Percentiles rank a stretch among this genome's conserved stretches.
These are phyloP conservation scores for Riptortus pedestris DNA, from an alignment of 1,140 invertebrate genomes.

Conservation along the genomic window DNA sequence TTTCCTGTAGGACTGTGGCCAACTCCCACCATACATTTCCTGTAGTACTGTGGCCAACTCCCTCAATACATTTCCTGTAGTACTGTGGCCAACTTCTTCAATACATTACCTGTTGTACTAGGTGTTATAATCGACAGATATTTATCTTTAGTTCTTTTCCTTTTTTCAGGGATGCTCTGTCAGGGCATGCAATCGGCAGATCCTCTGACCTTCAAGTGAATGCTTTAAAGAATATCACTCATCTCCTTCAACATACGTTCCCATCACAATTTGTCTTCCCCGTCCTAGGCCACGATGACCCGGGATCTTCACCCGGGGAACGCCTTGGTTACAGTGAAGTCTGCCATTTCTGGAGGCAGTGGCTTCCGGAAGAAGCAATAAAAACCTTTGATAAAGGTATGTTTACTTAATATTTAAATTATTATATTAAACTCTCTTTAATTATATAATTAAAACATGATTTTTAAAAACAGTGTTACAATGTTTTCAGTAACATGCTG, in stretches of 20 bases:
- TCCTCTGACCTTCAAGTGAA: conserved; percentile 51
- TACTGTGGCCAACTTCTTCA: too few species aligned
- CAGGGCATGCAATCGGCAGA: conserved; percentile 46
- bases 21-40: too few species aligned
- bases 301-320: conserved; percentile 41
- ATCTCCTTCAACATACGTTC: conserved; percentile 62
- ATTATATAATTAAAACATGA: too few species aligned
- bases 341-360: conserved; percentile 63
- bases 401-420: conserved; percentile 30
- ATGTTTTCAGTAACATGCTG: too few species aligned
- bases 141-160: too few species aligned
- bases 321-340: conserved; percentile 43
- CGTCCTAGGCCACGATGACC: conserved; percentile 68
- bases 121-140: too few species aligned
- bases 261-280: conserved; percentile 72
- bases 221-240: conserved; percentile 63
- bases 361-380: conserved; percentile 67
- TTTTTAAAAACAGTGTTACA: too few species aligned
- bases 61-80: too few species aligned
- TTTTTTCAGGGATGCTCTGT: conserved; percentile 51
- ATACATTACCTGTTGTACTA: too few species aligned
- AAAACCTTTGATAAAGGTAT: conserved; percentile 65
- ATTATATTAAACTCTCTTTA: conserved; percentile 2
- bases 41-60: too few species aligned
- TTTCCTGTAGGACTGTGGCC: too few species aligned